phyloP scores from a whole-genome alignment of 2,113 vertebrate genomes.

The Paradoxurus hermaphroditus region DNA sequence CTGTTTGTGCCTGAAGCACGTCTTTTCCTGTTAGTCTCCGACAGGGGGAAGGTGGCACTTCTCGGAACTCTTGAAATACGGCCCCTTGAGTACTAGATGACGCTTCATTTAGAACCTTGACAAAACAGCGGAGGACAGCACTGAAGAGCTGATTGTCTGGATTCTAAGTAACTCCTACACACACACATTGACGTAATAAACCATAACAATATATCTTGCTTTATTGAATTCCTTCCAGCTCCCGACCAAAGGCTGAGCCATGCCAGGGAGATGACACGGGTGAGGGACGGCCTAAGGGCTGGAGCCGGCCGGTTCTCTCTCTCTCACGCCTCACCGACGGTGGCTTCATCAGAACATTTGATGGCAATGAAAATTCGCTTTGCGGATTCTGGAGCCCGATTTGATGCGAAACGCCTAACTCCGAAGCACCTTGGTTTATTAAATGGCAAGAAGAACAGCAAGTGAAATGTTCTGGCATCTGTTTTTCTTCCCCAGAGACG shows the following conservation, averaged over 20 bases:
- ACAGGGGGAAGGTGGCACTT: conserved; percentile 51
- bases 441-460: background rate
- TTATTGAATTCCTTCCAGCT: conserved; percentile 52
- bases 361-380: conserved; percentile 9
- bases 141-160: background rate
- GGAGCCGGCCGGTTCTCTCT: background rate
- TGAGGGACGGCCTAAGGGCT: background rate
- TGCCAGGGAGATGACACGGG: background rate
- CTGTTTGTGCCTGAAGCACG: conserved; percentile 33
- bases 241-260: background rate
- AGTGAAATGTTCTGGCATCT: background rate
- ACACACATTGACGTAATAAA: background rate
- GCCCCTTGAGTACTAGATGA: conserved; percentile 38
- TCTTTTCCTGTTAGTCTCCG: conserved; percentile 52
- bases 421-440: background rate
- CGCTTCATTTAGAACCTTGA: conserved; percentile 61
- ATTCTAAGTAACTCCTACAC: conserved; percentile 12
- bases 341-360: background rate
- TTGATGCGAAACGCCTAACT: background rate
- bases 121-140: background rate
- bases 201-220: background rate
- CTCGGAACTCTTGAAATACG: conserved; percentile 69
- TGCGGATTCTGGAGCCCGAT: background rate
- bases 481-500: background rate
- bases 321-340: accelerated